Conservation (phyloP, 2,797 vertebrate species). For the Masticophis lateralis region DNA sequence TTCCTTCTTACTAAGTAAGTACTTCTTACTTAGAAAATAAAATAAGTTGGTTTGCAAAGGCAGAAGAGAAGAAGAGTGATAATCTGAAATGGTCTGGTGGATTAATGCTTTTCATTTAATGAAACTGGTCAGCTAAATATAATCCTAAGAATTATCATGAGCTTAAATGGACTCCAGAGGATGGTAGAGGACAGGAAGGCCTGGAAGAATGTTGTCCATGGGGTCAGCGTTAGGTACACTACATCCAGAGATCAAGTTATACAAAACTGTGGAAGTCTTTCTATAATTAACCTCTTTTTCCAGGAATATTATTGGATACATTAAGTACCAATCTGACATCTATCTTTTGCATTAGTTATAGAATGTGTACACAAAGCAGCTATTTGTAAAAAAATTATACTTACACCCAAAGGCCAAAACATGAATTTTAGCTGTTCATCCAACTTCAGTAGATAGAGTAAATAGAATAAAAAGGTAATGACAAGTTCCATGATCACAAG, state of each 20-base stretch:
- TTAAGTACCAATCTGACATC: neutral
- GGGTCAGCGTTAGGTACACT: neutral
- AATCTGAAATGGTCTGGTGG: neutral
- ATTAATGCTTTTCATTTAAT: neutral
- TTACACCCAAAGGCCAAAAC: slow-evolving; percentile 85
- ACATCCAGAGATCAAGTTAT: neutral
- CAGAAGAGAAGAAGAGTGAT: neutral
- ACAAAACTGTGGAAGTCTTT: neutral
- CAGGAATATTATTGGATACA: neutral
- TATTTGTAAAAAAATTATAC: slow-evolving; percentile 48
- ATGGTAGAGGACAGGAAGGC: too few species aligned
- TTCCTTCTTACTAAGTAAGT: neutral
- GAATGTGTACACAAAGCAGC: neutral
- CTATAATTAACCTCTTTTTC: neutral
- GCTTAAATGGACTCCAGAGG: too few species aligned
- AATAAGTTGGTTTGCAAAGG: neutral
- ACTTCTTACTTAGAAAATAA: neutral
- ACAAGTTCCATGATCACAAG: slow-evolving; percentile 72
- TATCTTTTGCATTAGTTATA: neutral
- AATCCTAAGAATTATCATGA: neutral
- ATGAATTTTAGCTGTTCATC: slow-evolving; percentile 71
- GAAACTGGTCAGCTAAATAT: neutral
- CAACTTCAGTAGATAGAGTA: slow-evolving; percentile 79
- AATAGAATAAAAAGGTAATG: slow-evolving; percentile 69
- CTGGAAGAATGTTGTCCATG: too few species aligned